Conservation (phyloP, 1,140 invertebrate species). For the Galleria mellonella region DNA sequence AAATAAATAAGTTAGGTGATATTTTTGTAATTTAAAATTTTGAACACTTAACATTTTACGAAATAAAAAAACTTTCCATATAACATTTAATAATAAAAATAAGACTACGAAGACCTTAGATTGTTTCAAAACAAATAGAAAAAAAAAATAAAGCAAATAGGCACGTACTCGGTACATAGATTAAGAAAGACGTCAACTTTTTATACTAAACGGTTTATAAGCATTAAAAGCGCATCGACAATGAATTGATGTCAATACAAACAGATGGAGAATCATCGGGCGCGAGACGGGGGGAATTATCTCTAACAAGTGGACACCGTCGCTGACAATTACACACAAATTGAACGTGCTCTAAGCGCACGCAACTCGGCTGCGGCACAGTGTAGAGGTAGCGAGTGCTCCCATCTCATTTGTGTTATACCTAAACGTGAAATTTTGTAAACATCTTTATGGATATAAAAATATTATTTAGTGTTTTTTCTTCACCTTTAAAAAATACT, state of each 20-base stretch:
- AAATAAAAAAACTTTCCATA: too few relatives aligned
- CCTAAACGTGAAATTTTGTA: too few relatives aligned
- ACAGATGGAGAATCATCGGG: constrained; percentile 15
- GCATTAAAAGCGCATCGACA: neutral
- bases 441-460: too few relatives aligned
- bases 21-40: too few relatives aligned
- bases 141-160: neutral
- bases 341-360: constrained; percentile 6
- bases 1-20: too few relatives aligned
- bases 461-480: too few relatives aligned
- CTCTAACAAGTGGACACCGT: constrained; percentile 21
- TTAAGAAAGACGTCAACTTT: neutral
- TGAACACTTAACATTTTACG: too few relatives aligned
- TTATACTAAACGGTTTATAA: constrained; percentile 2
- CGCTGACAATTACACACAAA: constrained; percentile 23
- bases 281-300: constrained; percentile 11
- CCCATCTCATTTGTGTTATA: too few relatives aligned
- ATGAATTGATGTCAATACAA: constrained; percentile 33
- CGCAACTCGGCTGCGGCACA: constrained; percentile 8
- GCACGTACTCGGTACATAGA: neutral
- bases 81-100: too few relatives aligned
- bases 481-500: too few relatives aligned
- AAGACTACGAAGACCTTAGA: too few relatives aligned
- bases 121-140: too few relatives aligned
- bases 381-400: constrained; percentile 1